These are phyloP conservation scores for Catharus fuscescens DNA, from an alignment of 2,113 vertebrate genomes.

Conservation along the genomic window DNA sequence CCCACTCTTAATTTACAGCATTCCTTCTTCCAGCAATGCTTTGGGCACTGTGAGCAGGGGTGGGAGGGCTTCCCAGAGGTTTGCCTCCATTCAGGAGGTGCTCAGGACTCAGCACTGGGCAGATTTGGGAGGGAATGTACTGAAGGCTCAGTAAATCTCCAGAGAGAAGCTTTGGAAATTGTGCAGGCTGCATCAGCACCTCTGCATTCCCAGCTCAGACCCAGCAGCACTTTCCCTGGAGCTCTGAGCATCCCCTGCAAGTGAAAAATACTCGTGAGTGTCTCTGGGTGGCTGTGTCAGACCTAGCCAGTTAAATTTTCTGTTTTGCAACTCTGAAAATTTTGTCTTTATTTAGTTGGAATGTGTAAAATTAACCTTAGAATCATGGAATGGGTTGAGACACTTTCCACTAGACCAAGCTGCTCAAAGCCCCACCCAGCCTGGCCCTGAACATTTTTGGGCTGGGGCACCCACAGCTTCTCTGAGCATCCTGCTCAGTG, in stretches of 20 bases:
- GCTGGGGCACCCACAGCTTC: background rate
- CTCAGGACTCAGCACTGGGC: background rate
- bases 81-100: background rate
- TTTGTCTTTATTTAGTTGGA: background rate
- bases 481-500: background rate
- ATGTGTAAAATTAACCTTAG: background rate
- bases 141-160: background rate
- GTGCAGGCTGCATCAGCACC: background rate
- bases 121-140: background rate
- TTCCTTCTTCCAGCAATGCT: background rate
- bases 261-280: accelerated
- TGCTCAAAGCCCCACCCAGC: background rate
- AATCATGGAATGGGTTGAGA: background rate
- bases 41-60: background rate
- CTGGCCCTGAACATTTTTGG: background rate
- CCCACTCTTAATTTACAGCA: background rate
- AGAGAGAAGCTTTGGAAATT: background rate
- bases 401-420: background rate
- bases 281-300: background rate
- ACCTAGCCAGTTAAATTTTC: background rate
- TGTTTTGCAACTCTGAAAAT: background rate
- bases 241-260: background rate
- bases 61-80: background rate
- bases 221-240: background rate
- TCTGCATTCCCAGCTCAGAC: background rate